A percentile compares a stretch with the other conserved stretches of the same genome.
Evolutionary conservation across 2,888 invertebrate species (phyloP).

Genomic region (Xestoiulus laeticollis): DNA sequence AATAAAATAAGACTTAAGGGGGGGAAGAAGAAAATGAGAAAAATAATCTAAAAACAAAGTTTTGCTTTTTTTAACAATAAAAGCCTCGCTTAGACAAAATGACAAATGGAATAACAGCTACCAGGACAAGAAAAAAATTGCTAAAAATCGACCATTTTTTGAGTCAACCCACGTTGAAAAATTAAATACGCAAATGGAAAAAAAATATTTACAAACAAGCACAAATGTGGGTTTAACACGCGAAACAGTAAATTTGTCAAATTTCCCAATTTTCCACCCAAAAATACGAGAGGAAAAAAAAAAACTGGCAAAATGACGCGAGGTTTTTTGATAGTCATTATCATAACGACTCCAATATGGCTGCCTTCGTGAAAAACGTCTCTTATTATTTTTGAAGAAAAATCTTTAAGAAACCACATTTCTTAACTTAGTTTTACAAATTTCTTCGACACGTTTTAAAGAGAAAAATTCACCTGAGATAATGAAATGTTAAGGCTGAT

Average conservation of each 20-base stretch:
- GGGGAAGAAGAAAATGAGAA: background rate
- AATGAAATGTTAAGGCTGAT: conserved; percentile 36
- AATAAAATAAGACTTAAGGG: too few relatives aligned
- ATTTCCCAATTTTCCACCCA: background rate
- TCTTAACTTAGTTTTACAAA: background rate
- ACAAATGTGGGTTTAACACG: conserved; percentile 5
- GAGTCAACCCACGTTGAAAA: background rate
- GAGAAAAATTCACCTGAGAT: conserved; percentile 46
- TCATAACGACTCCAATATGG: background rate
- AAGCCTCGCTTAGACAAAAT: conserved; percentile 1
- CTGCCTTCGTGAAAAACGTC: conserved; percentile 31
- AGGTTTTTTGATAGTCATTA: background rate
- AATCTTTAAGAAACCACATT: background rate
- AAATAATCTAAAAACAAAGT: background rate
- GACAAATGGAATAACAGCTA: conserved; percentile 23
- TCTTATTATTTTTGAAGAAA: background rate
- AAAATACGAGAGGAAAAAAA: background rate
- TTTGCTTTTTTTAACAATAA: background rate
- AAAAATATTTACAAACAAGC: conserved; percentile 31
- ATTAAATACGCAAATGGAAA: conserved; percentile 29
- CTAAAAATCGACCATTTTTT: background rate
- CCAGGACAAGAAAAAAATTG: background rate
- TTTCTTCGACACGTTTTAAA: conserved; percentile 1
- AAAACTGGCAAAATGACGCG: background rate
- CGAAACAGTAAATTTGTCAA: background rate